Evolutionary conservation across 2,888 invertebrate species (phyloP), one percentile per base, ranked within the genome.

Genomic region (Ferdinandea cuprea): DNA sequence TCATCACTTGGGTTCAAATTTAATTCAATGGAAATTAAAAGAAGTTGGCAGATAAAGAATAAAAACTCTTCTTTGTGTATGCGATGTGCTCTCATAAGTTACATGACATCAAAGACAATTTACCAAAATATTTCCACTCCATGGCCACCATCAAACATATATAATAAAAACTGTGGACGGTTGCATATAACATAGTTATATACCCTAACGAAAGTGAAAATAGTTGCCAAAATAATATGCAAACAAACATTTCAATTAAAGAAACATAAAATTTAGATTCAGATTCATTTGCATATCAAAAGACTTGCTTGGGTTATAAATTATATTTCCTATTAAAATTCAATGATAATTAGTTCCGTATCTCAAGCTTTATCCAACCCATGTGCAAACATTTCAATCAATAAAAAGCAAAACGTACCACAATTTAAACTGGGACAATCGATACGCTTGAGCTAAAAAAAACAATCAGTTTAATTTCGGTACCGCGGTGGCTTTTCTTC

Each of bases 151-250:
- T n/a, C n/a, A n/a, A n/a, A n/a, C n/a, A n/a, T n/a, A n/a, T n/a
- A n/a, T n/a, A n/a, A n/a, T n/a, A n/a, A n/a, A n/a, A n/a, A n/a
- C n/a, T 40, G 2, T 13, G 15, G 7, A 40, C 1, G n/a, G 25
- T 13, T 61, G 19, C 46, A 46, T 46, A 19, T 46, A 46, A 46
- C 30, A n/a, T 35, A 35, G 25, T 25, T 25, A 25, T 25, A 56
- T 30, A n/a, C 21, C 15, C 17, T 32, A 25, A 46, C 35, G 42
- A 66, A 66, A 66, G 66, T 66, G 66, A 66, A 44, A 44, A 42
- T n/a, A 17, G 25, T 21, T 6, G 7, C 7, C 30, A 32, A 7
- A 32, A 13, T 2, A 17, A 17, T 42, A 40, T 15, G 7, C 7
- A 13, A 5, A 13, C 13, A 6, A 40, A 13, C 19, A 13, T n/a